Evolutionary conservation across 2,113 vertebrate genomes (phyloP), one percentile per base, ranked within the genome.

Genomic region (Myrmecobius fasciatus): DNA sequence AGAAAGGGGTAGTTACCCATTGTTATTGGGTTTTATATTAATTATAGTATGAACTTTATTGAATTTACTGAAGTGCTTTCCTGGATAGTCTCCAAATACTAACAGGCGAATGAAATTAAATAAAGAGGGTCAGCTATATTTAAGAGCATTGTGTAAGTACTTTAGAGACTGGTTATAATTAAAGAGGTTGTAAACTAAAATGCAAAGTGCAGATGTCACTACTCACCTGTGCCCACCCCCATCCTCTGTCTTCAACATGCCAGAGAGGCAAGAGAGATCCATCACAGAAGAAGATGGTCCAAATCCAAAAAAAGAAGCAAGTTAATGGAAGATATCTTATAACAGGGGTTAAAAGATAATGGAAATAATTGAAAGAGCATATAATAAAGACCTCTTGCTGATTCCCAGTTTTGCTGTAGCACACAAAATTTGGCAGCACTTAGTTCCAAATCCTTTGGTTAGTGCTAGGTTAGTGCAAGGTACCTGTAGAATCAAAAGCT

Each of bases 11-110:
- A 96, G 94, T 98, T 98, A 96, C 94, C 97, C 93, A 28, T 95
- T 52, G 3, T 97, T 98, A 97, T 96, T 97, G 97, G 98, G 97
- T 97, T 98, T 98, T 97, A 96, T 98, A 98, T 98, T 99, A 99
- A 99, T 98, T 98, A 97, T 97, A 98, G 96, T 96, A 97, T 97
- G 97, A 98, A 97, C 97, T 97, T 98, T 98, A 99, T 97, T 98
- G 98, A 98, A 98, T 99, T 99, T 98, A 95, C 98, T 98, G 98
- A 98, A 99, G 99, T 99, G 99, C 98, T 98, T 98, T 98, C 95
- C 97, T 99, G 99, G 99, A 99, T 95, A 94, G 97, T 97, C 97
- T 99, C 99, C 99, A 99, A 98, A 98, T 94, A 97, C 98, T 99
- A 99, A 98, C 98, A 99, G 97, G 96, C 96, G 98, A 98, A 99